Percentiles rank a stretch among this genome's conserved stretches.
Evolutionary conservation across 2,888 invertebrate genomes (phyloP).

Genomic region (Formica aserva): DNA sequence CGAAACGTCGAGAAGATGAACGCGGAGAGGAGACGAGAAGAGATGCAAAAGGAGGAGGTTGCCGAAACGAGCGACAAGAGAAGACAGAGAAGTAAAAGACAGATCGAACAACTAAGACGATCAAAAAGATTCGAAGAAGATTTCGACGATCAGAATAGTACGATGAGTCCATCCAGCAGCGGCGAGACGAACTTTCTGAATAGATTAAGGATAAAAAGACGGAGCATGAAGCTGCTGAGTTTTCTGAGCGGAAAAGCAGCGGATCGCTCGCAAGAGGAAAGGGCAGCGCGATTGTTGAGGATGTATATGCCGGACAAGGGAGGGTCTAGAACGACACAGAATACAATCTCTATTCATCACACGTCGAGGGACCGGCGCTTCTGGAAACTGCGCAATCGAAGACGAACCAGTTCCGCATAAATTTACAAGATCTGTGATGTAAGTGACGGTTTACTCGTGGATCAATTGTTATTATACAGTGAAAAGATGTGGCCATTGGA

Average conservation of each 20-base stretch:
- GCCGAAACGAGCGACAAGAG: conserved; percentile 56
- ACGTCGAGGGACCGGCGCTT: conserved; percentile 84
- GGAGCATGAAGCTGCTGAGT: conserved; percentile 81
- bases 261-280: conserved; percentile 81
- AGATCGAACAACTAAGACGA: conserved; percentile 75
- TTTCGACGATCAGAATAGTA: conserved; percentile 69
- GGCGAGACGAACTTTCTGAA: conserved; percentile 79
- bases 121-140: conserved; percentile 78
- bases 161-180: conserved; percentile 54
- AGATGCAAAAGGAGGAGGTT: conserved; percentile 44
- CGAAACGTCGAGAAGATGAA: conserved; percentile 67
- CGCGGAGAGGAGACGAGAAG: conserved; percentile 57
- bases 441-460: conserved; percentile 33
- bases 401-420: conserved; percentile 82
- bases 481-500: not conserved
- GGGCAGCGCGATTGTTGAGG: conserved; percentile 79
- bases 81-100: conserved; percentile 66
- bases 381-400: conserved; percentile 83
- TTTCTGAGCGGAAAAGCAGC: conserved; percentile 82
- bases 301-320: conserved; percentile 82
- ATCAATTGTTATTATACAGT: not conserved
- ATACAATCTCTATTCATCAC: conserved; percentile 83
- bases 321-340: conserved; percentile 73
- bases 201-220: conserved; percentile 78
- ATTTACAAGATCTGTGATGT: conserved; percentile 8